Evolutionary conservation across 2,113 vertebrate species (phyloP), one percentile per base, ranked within the genome.

Genomic region (Atractosteus spatula): DNA sequence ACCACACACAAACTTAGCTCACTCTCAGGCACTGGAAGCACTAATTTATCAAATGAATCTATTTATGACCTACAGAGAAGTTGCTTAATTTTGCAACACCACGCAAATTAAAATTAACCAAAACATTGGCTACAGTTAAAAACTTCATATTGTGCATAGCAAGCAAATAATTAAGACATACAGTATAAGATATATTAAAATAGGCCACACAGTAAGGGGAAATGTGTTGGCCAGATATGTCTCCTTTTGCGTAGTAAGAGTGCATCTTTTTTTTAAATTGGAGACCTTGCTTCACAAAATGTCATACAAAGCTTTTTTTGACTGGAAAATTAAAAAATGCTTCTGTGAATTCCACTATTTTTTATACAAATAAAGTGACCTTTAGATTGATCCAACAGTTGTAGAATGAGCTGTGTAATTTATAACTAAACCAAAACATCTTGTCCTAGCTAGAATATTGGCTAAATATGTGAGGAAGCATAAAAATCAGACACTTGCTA

Each of bases 311-410:
- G 54, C 62, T 51, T 43, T 55, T 10, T 64, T 55, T 12, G 59
- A 66, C 68, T 68, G 17, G 57, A 74, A 76, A 51, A 71, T 62
- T 69, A 79, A 71, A 0, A 47, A 69, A 47, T 7, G 59, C 61
- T 70, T 17, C 3, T 62, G 3, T 67, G 69, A 69, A 66, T 79
- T 75, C n/a, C 54, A 75, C 0, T 0, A 14, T 41, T 3, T 56
- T 71, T 76, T 69, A 16, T 57, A 62, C 12, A 76, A 64, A 55
- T 8, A 65, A n/a, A 66, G 62, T 62, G 64, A 4, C 29, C 56
- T 81, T 80, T 66, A 64, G 68, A 69, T 42, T 64, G 67, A 74
- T 74, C 73, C 73, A 74, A 57, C 67, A 74, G 73, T 69, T 74
- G 73, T 74, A 74, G 67, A 69, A 69, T 70, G 73, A 74, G 67